Conservation (phyloP, 2,797 vertebrate species). For the Babyrousa celebensis region DNA sequence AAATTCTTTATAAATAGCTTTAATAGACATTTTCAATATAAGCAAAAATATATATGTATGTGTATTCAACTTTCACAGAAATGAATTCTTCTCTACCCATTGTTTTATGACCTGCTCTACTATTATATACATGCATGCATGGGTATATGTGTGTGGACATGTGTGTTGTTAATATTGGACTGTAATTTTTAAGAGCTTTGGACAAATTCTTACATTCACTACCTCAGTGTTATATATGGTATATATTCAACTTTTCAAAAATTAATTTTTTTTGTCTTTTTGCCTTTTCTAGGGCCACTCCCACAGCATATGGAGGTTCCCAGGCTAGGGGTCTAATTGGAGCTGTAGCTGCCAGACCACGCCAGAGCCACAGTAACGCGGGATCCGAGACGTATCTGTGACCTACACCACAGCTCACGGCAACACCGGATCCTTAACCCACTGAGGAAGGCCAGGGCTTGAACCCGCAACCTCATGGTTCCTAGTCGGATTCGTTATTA, state of each 20-base stretch:
- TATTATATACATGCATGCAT: background rate
- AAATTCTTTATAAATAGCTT: background rate
- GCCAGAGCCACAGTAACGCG: no score
- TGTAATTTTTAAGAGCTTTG: background rate
- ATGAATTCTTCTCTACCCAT: background rate
- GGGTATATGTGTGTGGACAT: background rate
- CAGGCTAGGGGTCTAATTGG: no score
- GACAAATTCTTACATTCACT: background rate
- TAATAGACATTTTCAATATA: background rate
- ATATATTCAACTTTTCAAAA: background rate
- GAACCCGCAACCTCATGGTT: no score
- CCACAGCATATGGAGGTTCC: no score
- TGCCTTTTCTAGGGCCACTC: no score
- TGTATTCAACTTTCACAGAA: constrained; percentile 7
- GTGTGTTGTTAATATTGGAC: background rate
- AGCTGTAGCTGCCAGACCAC: no score
- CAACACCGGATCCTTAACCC: no score
- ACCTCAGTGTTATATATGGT: background rate
- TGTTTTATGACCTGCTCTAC: background rate
- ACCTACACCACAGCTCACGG: no score
- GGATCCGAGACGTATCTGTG: no score
- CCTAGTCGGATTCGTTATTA: no score
- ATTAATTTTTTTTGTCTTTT: background rate
- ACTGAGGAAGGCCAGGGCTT: no score
- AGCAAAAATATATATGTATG: background rate